A percentile compares a stretch with the other conserved stretches of the same genome.
Evolutionary conservation across 2,113 vertebrate species (phyloP).

Genomic region (Meriones unguiculatus): DNA sequence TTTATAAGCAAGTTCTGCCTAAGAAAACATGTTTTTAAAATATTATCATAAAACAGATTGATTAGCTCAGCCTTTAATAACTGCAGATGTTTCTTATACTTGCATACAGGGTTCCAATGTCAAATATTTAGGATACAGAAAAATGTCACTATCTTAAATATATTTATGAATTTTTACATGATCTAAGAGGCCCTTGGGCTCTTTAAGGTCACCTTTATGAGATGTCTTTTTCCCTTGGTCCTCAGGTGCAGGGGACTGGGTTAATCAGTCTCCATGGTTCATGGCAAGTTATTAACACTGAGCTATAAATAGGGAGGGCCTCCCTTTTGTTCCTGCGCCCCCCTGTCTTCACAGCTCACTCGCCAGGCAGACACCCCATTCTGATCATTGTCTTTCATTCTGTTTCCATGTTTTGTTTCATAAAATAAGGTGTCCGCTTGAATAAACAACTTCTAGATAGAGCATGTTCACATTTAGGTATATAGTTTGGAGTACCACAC

Average conservation of each 20-base stretch:
- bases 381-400: not conserved
- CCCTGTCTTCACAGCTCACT: not conserved
- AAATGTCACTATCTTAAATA: conserved; percentile 19
- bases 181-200: conserved; percentile 31
- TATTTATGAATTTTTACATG: conserved; percentile 16
- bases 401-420: not conserved
- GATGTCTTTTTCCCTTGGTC: not conserved
- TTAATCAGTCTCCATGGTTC: conserved; percentile 37
- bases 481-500: not conserved
- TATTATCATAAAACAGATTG: not conserved
- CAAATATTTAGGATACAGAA: conserved; percentile 25
- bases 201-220: conserved; percentile 19
- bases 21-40: conserved; percentile 1
- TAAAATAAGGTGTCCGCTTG: not conserved
- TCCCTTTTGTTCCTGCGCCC: not conserved
- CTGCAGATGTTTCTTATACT: not conserved
- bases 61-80: conserved; percentile 18
- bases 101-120: not conserved
- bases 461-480: not conserved
- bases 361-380: not conserved
- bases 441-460: not conserved
- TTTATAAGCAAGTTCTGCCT: not conserved
- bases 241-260: not conserved
- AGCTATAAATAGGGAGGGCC: not conserved
- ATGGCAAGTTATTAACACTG: not conserved